Conservation (phyloP, 2,113 vertebrate genomes). For the Zosterops japonicus region DNA sequence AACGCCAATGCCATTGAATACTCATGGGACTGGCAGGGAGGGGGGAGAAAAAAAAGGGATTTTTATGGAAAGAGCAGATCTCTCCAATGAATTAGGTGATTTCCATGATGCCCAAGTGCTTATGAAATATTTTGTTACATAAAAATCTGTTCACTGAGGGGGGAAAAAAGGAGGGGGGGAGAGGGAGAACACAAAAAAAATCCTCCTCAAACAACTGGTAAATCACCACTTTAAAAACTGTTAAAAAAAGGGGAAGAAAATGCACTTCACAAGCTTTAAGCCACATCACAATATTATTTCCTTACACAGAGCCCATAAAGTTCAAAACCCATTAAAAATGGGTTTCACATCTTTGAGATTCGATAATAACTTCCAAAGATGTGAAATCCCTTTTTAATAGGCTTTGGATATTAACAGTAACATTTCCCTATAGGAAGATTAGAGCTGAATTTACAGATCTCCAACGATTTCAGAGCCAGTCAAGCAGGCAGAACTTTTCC, state of each 20-base stretch:
- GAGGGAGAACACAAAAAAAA: not conserved
- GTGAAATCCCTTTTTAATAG: conserved; percentile 28
- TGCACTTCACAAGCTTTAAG: not conserved
- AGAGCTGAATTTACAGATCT: not conserved
- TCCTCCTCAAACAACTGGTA: not conserved
- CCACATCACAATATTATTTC: not conserved
- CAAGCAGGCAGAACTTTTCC: not conserved
- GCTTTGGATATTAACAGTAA: conserved; percentile 8
- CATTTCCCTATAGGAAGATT: not conserved
- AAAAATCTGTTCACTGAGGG: not conserved
- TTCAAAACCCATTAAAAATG: not conserved
- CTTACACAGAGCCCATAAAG: not conserved
- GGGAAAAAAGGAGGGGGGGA: rapidly evolving
- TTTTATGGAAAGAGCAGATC: not conserved
- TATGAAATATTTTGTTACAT: not conserved
- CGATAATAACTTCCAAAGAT: not conserved
- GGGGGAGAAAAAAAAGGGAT: not conserved
- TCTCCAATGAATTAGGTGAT: not conserved
- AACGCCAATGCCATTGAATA: not conserved
- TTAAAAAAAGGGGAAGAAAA: not conserved
- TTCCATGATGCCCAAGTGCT: not conserved
- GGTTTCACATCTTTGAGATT: not conserved
- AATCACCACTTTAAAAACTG: not conserved
- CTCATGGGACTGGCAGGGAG: not conserved
- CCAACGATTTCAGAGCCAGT: not conserved